Evolutionary conservation across 2,888 invertebrate genomes (phyloP).

Genomic region (Chrysina gloriosa): DNA sequence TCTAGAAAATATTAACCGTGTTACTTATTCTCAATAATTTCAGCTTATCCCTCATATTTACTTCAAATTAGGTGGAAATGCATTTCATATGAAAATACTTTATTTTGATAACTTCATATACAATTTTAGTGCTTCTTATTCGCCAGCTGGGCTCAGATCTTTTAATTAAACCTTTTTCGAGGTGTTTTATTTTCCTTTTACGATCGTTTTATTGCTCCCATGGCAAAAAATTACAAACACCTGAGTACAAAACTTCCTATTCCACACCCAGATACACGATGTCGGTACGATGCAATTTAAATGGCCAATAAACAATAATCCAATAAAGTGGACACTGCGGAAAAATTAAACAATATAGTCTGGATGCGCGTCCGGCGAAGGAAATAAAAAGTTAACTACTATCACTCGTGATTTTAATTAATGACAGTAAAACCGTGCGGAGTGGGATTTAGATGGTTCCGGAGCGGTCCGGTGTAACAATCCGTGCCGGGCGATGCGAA

Average conservation of each 20-base stretch:
- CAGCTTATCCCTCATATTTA: no score
- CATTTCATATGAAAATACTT: no score
- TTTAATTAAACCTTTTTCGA: conserved; percentile 20
- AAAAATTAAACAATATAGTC: conserved; percentile 44
- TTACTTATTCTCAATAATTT: no score
- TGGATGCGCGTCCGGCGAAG: conserved; percentile 46
- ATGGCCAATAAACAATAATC: conserved; percentile 45
- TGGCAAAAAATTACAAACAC: conserved; percentile 26
- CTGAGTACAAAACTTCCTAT: conserved; percentile 13
- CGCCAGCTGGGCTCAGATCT: neutral
- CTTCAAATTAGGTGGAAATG: no score
- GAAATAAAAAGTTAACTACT: conserved; percentile 61
- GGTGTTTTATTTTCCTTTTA: conserved; percentile 31
- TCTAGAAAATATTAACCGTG: no score
- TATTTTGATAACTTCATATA: neutral
- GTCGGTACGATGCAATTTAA: conserved; percentile 40
- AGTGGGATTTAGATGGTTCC: conserved; percentile 35
- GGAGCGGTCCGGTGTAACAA: conserved; percentile 35
- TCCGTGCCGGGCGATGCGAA: conserved; percentile 56
- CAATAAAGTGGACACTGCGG: conserved; percentile 43
- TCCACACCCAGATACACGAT: conserved; percentile 1
- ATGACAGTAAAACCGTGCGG: conserved; percentile 63
- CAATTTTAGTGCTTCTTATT: neutral
- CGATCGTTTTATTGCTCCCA: conserved; percentile 26
- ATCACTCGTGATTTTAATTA: conserved; percentile 61